A percentile compares a stretch with the other conserved stretches of the same genome.
Evolutionary conservation across 1,140 invertebrate genomes (phyloP).

Genomic region (Rhopalosiphum maidis): DNA sequence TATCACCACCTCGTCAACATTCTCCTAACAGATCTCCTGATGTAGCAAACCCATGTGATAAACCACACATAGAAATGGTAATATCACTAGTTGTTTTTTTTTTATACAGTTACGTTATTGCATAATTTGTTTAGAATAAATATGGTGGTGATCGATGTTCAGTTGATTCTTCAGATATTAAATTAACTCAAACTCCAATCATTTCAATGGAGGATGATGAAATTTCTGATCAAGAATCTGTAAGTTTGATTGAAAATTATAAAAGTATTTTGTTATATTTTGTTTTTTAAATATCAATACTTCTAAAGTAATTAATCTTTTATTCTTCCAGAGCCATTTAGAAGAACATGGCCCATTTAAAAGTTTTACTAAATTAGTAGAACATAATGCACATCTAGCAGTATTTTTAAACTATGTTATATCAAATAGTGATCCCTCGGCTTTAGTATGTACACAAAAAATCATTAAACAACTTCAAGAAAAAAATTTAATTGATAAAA

Average conservation of each 20-base stretch:
- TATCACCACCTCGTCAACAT: constrained; percentile 60
- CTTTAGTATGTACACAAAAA: constrained; percentile 68
- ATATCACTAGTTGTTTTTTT: background rate
- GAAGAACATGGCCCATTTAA: constrained; percentile 84
- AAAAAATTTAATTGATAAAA: constrained; percentile 8
- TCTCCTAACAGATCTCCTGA: constrained; percentile 47
- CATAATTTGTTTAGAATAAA: constrained; percentile 8
- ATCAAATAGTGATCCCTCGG: constrained; percentile 83
- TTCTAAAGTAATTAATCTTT: constrained; percentile 9
- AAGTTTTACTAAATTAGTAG: constrained; percentile 73
- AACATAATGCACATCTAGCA: constrained; percentile 81
- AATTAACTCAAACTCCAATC: constrained; percentile 65
- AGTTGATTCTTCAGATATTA: constrained; percentile 46
- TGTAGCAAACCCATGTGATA: background rate
- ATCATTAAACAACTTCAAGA: constrained; percentile 31
- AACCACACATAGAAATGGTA: constrained; percentile 21
- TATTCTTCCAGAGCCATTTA: constrained; percentile 67
- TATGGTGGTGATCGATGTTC: background rate
- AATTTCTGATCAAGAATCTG: constrained; percentile 81
- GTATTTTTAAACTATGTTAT: constrained; percentile 90
- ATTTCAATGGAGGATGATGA: constrained; percentile 96
- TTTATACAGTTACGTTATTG: background rate
- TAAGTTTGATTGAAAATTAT: constrained; percentile 63
- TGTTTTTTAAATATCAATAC: constrained; percentile 19
- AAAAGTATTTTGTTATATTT: background rate